Percentiles rank a stretch among this genome's conserved stretches.
Evolutionary conservation across 2,113 vertebrate species (phyloP).

Genomic region (Tragelaphus imberbis): DNA sequence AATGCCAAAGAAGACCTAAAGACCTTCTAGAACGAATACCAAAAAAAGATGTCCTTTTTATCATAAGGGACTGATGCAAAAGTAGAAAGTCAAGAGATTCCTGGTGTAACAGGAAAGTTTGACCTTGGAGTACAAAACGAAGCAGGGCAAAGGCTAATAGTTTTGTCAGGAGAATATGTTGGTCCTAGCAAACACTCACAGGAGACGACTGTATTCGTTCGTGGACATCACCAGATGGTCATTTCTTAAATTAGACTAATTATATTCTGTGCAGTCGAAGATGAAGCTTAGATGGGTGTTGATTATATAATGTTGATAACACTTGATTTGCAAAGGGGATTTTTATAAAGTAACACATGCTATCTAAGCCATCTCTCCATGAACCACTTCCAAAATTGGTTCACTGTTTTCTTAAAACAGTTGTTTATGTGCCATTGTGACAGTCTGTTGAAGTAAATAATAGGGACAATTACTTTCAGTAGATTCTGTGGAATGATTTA

Average conservation of each 20-base stretch:
- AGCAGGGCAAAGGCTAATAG: neutral
- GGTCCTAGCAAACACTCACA: neutral
- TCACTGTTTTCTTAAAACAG: neutral
- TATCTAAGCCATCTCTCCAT: neutral
- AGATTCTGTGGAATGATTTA: neutral
- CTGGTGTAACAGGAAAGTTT: neutral
- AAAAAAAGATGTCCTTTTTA: neutral
- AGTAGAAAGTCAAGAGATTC: neutral
- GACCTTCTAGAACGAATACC: neutral
- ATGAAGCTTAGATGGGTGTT: neutral
- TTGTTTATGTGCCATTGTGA: neutral
- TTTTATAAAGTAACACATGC: neutral
- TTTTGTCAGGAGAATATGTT: neutral
- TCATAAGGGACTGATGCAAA: neutral
- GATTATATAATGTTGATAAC: neutral
- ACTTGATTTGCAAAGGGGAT: neutral
- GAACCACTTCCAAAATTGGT: neutral
- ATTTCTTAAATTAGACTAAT: neutral
- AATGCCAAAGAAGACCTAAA: neutral
- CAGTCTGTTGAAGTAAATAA: neutral
- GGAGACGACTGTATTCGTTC: accelerated
- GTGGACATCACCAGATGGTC: neutral
- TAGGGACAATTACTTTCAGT: neutral
- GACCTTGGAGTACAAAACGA: neutral
- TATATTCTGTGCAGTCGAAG: neutral